Percentiles rank a stretch among this genome's conserved stretches.
These are phyloP conservation scores for Leptinotarsa texana DNA, from an alignment of 1,140 invertebrate species.

Conservation along the genomic window DNA sequence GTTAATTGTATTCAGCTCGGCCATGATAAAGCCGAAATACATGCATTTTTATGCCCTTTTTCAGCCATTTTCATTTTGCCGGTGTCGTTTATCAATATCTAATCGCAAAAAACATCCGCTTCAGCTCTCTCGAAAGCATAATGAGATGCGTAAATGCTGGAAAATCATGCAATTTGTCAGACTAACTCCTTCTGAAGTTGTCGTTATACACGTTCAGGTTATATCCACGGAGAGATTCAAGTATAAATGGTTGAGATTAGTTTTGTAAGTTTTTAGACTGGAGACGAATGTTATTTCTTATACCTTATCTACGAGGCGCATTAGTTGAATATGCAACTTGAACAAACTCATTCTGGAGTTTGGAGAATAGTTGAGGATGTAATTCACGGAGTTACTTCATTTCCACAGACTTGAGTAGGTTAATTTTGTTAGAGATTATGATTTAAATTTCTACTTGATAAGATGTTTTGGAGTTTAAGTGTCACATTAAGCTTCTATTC, in stretches of 20 bases:
- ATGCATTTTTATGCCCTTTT: constrained; percentile 2
- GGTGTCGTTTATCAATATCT: constrained; percentile 22
- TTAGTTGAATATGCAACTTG: background rate
- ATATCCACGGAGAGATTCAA: constrained; percentile 18
- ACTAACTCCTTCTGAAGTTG: constrained; percentile 19
- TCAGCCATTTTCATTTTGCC: background rate
- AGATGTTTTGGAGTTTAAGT: no score
- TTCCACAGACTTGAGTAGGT: no score
- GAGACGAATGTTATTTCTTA: constrained; percentile 18
- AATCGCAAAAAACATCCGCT: constrained; percentile 24
- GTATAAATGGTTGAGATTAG: constrained; percentile 23
- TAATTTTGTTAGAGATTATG: no score
- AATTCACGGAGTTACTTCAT: no score
- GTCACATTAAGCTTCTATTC: no score
- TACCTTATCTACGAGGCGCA: background rate
- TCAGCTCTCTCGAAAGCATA: constrained; percentile 6
- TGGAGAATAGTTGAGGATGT: background rate
- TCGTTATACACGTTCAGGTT: constrained; percentile 21
- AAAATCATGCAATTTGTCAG: constrained; percentile 24
- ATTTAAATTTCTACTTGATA: no score
- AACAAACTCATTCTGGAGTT: background rate
- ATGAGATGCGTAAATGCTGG: constrained; percentile 25
- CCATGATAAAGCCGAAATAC: constrained; percentile 2
- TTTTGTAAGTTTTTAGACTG: constrained; percentile 10
- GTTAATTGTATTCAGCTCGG: background rate